These are phyloP conservation scores for Leptinotarsa haldemani DNA, from an alignment of 2,888 invertebrate species.

Conservation along the genomic window DNA sequence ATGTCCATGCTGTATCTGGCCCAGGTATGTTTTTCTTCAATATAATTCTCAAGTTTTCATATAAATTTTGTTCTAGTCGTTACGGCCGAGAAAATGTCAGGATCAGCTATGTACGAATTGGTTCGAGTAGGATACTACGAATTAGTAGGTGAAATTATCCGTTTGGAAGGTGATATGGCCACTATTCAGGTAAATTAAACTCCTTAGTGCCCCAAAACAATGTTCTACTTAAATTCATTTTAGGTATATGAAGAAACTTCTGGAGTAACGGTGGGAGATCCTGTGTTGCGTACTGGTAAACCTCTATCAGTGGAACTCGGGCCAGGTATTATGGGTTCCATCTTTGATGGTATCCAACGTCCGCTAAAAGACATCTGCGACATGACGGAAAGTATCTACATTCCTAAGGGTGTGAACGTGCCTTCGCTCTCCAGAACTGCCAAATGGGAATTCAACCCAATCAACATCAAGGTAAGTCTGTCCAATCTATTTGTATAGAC, in stretches of 20 bases:
- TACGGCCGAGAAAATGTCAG: constrained; percentile 98
- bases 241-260: constrained; percentile 95
- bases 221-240: constrained; percentile 10
- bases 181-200: constrained; percentile 91
- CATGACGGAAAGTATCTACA: constrained; percentile 96
- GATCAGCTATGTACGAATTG: constrained; percentile 99
- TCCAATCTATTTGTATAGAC: neutral
- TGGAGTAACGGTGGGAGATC: constrained; percentile 99
- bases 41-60: constrained; percentile 1
- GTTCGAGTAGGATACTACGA: constrained; percentile 98
- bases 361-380: constrained; percentile 97
- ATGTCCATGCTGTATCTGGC: constrained; percentile 97
- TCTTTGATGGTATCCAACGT: constrained; percentile 99
- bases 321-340: constrained; percentile 98
- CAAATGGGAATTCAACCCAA: constrained; percentile 94
- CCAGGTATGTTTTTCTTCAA: constrained; percentile 76
- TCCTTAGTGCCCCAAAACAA: neutral
- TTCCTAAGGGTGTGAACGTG: constrained; percentile 98
- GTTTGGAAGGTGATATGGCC: constrained; percentile 99
- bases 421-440: constrained; percentile 86
- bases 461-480: constrained; percentile 76
- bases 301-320: constrained; percentile 98
- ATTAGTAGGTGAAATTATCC: constrained; percentile 99
- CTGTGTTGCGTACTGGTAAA: constrained; percentile 97
- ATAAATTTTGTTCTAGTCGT: constrained; percentile 78